Evolutionary conservation across 2,797 vertebrate genomes (phyloP).

Genomic region (Myotis pilosus): DNA sequence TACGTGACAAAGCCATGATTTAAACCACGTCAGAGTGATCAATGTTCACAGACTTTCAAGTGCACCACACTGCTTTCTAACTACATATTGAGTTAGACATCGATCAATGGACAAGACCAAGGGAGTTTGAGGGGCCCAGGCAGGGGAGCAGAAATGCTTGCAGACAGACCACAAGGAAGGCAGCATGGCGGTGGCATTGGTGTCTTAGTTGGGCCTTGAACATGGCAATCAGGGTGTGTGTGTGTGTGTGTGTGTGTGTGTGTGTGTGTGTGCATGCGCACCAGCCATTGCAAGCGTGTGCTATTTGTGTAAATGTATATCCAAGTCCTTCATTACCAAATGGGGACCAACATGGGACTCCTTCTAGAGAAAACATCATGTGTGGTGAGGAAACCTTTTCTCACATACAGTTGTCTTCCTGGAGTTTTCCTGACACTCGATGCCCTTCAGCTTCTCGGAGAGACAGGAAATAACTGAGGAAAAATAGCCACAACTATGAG

Average conservation of each 20-base stretch:
- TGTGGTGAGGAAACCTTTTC: neutral
- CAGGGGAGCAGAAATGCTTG: no score
- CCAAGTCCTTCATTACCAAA: neutral
- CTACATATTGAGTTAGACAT: neutral
- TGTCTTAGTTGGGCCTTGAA: no score
- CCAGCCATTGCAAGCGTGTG: neutral
- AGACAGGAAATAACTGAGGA: neutral
- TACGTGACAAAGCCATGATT: neutral
- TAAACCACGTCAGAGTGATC: neutral
- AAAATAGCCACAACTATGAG: neutral
- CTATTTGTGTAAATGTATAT: neutral
- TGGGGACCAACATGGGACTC: rapidly evolving
- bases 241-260: rapidly evolving
- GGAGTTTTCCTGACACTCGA: neutral
- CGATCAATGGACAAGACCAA: neutral
- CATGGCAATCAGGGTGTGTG: no score
- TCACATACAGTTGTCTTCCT: rapidly evolving
- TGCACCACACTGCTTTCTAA: neutral
- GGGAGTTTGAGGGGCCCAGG: neutral
- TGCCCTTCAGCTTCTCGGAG: neutral
- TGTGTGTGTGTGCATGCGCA: neutral
- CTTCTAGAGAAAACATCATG: neutral
- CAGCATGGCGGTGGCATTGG: rapidly evolving
- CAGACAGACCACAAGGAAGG: neutral
- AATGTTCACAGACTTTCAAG: neutral